Conservation (phyloP, 2,113 vertebrate species). For the Asarcornis scutulata region DNA sequence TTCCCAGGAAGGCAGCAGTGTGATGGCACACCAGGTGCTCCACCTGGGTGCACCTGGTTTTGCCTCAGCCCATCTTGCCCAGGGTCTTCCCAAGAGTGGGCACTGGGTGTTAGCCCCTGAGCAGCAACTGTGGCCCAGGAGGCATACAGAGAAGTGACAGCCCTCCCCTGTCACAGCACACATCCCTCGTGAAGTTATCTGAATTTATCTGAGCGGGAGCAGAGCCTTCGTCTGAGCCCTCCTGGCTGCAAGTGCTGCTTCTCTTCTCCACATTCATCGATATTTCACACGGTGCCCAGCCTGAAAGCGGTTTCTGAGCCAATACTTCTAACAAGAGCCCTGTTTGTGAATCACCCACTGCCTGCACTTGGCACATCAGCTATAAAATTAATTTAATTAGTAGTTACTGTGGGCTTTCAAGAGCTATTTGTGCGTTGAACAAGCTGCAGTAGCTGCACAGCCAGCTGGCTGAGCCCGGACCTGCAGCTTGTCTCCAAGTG, state of each 20-base stretch:
- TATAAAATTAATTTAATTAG: neutral
- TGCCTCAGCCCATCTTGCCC: neutral
- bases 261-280: neutral
- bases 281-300: fast-evolving
- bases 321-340: neutral
- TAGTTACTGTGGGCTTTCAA: neutral
- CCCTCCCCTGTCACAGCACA: neutral
- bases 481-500: neutral
- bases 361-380: neutral
- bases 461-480: neutral
- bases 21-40: neutral
- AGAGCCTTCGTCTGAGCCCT: neutral
- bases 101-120: fast-evolving
- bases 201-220: too few species aligned
- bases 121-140: neutral
- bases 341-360: neutral
- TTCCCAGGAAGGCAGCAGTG: neutral
- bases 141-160: neutral
- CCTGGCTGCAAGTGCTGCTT: neutral
- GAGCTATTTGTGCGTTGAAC: neutral
- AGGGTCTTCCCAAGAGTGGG: fast-evolving
- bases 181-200: too few species aligned
- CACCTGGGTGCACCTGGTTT: neutral
- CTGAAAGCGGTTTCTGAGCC: neutral
- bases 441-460: fast-evolving